Conservation (phyloP, 2,797 vertebrate genomes). For the Rhyacichthys aspro region DNA sequence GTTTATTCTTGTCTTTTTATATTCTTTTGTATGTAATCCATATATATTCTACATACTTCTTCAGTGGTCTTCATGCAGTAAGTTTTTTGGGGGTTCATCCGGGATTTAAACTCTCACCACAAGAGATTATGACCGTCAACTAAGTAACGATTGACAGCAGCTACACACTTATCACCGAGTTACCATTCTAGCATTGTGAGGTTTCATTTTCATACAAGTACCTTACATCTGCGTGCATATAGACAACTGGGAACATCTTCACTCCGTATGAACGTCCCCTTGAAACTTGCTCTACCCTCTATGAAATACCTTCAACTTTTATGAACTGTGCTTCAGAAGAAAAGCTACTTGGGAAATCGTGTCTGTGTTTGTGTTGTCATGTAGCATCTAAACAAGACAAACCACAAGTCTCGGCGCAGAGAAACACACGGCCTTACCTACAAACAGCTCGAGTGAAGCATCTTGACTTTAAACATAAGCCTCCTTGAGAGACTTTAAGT, state of each 20-base stretch:
- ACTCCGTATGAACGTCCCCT: not conserved
- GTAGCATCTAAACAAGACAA: conserved; percentile 16
- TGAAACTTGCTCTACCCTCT: conserved; percentile 19
- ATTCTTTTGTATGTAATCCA: too few species aligned
- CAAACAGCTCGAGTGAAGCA: conserved; percentile 3
- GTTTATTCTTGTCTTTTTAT: too few species aligned
- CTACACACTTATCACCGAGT: not conserved
- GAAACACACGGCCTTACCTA: not conserved
- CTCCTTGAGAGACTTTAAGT: conserved; percentile 14
- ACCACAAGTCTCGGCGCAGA: conserved; percentile 13
- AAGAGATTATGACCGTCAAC: too few species aligned
- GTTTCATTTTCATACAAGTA: conserved; percentile 23
- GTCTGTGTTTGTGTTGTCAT: conserved; percentile 1
- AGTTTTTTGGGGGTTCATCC: too few species aligned
- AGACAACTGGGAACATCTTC: too few species aligned
- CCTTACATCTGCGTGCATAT: too few species aligned
- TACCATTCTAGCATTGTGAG: conserved; percentile 6
- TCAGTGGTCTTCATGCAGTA: too few species aligned
- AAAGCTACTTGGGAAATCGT: conserved; percentile 13
- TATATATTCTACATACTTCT: too few species aligned
- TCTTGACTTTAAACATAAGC: conserved; percentile 35
- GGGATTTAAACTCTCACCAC: not conserved
- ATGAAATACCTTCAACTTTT: conserved; percentile 15
- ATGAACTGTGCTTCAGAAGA: conserved; percentile 24
- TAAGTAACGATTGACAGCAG: too few species aligned